These are phyloP conservation scores for Dorcus parallelipipedus DNA, from an alignment of 2,888 invertebrate species.

Conservation along the genomic window DNA sequence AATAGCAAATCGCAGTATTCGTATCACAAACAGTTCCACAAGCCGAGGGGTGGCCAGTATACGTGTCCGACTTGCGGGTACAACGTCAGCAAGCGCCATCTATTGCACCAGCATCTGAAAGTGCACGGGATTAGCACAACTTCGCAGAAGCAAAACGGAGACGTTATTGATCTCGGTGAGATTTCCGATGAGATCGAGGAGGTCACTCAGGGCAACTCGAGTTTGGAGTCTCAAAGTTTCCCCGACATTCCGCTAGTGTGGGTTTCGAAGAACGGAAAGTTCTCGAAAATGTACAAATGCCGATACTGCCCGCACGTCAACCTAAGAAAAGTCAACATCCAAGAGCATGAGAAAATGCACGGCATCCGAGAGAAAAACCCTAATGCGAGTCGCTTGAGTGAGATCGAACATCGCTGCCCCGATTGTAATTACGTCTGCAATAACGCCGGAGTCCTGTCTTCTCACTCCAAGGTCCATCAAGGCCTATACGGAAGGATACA, in stretches of 20 bases:
- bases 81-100: slow-evolving; percentile 75
- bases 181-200: slow-evolving; percentile 42
- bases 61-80: slow-evolving; percentile 81
- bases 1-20: slow-evolving; percentile 83
- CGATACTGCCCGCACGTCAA: slow-evolving; percentile 82
- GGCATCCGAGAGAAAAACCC: slow-evolving; percentile 45
- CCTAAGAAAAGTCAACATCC: slow-evolving; percentile 73
- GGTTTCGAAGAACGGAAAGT: slow-evolving; percentile 69
- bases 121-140: slow-evolving; percentile 64
- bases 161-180: slow-evolving; percentile 38
- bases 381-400: slow-evolving; percentile 40
- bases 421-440: slow-evolving; percentile 79
- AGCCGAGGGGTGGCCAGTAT: slow-evolving; percentile 69
- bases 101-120: slow-evolving; percentile 79
- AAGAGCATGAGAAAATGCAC: slow-evolving; percentile 83
- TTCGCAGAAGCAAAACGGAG: slow-evolving; percentile 48
- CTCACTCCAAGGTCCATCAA: slow-evolving; percentile 73
- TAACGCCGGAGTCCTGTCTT: slow-evolving; percentile 65
- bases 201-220: slow-evolving; percentile 22
- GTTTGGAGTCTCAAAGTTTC: slow-evolving; percentile 51
- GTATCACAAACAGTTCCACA: slow-evolving; percentile 84
- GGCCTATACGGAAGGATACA: slow-evolving; percentile 69
- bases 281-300: slow-evolving; percentile 82
- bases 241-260: slow-evolving; percentile 70
- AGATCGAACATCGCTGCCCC: slow-evolving; percentile 64